Base-by-base conservation (phyloP, 2,113 vertebrate genomes). In the Sialia sialis region DNA sequence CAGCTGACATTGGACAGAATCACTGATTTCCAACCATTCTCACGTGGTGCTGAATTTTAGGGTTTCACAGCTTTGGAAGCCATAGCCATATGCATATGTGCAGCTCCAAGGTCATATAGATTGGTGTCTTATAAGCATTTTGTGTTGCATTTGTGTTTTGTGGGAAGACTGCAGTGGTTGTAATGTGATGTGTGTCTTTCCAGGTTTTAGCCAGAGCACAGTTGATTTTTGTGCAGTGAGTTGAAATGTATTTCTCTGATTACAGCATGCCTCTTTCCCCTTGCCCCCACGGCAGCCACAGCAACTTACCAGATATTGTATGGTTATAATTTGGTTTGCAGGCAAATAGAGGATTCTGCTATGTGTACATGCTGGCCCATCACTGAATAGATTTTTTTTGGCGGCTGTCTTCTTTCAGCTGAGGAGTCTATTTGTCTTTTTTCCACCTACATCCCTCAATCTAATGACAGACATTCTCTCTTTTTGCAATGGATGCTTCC, bases 1-100 rank as follows among this genome's bases (percentile, higher is more conserved):
- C 52, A 73, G 29, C 23, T 91, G 34, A 22, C 18, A 5, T 8
- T 58, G 39, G 44, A 20, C 32, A 2, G 2, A 39, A 32, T 52
- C 16, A 25, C 19, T 44, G 10, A 27, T 75, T 87, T 64, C 36
- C 32, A 74, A 6, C 64, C 18, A 16, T 51, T 15, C 54, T 72
- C 27, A 51, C 1, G 2, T 21, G 39, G 26, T 5, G 4, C 49
- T 62, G 18, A 68, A 81, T 66, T 54, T 38, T 67, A 74, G 43
- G 9, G 10, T 72, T 79, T 82, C 60, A 76, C 27, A 75, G 8
- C 49, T 56, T 7, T 54, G 19, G 41, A 26, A 59, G 22, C 11
- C 36, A 6, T 32, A 48, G 7, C 52, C 13, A 3, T 43, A 16
- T 2, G 2, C 3, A 16, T 0, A 1, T 36, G 13, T 70, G 25